Evolutionary conservation across 2,888 invertebrate species (phyloP).

Genomic region (Melitaea athalia): DNA sequence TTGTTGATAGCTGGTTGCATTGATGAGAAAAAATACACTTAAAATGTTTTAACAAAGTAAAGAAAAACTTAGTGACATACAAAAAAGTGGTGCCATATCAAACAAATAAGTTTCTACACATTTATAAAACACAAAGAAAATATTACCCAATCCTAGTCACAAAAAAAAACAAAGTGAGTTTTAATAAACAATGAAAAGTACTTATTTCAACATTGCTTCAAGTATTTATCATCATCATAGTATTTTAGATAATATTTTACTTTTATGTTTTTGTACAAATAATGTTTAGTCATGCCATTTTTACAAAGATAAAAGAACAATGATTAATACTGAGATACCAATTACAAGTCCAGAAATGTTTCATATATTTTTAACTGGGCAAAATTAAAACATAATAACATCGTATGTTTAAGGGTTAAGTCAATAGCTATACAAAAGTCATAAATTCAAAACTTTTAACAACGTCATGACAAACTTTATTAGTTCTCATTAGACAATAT

Average conservation of each 20-base stretch:
- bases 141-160: not conserved
- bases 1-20: too few species aligned
- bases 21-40: too few species aligned
- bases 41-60: too few species aligned
- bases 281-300: not conserved
- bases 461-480: slow-evolving; percentile 10
- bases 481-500: slow-evolving; percentile 2
- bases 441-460: not conserved
- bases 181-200: not conserved
- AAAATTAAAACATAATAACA: not conserved
- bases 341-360: not conserved
- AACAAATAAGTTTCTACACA: not conserved
- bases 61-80: too few species aligned
- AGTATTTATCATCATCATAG: not conserved
- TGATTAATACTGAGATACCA: not conserved
- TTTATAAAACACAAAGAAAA: not conserved
- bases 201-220: not conserved
- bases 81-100: too few species aligned
- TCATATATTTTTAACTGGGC: not conserved
- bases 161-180: not conserved
- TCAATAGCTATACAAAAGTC: not conserved
- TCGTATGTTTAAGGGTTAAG: not conserved
- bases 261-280: not conserved
- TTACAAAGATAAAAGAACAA: not conserved
- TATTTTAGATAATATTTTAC: not conserved